Percentiles rank a stretch among this genome's conserved stretches.
Evolutionary conservation across 2,888 invertebrate genomes (phyloP).

Genomic region (Dynastes maya): DNA sequence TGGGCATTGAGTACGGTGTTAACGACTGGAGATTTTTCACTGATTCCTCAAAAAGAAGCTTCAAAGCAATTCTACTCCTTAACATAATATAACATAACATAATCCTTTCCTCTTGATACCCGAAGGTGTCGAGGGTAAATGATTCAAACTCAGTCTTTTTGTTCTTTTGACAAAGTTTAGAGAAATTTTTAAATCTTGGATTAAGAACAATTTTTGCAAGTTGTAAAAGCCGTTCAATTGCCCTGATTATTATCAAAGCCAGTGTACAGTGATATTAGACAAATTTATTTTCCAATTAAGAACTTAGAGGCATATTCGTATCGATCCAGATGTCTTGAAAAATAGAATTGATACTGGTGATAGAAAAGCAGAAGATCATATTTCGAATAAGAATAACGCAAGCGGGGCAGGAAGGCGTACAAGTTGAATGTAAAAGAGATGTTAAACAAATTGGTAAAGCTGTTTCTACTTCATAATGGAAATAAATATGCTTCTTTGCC

Average conservation of each 20-base stretch:
- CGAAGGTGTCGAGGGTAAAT: too few species aligned
- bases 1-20: too few species aligned
- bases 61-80: too few species aligned
- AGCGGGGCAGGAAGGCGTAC: conserved; percentile 67
- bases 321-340: conserved; percentile 60
- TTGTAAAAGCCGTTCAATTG: conserved; percentile 70
- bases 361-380: conserved; percentile 21
- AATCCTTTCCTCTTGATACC: too few species aligned
- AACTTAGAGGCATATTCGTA: conserved; percentile 61
- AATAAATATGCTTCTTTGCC: too few species aligned
- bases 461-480: conserved; percentile 59
- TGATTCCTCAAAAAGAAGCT: too few species aligned
- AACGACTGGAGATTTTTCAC: too few species aligned
- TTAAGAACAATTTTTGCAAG: conserved; percentile 72
- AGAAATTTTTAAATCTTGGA: conserved; percentile 51
- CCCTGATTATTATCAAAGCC: conserved; percentile 74
- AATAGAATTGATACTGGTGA: conserved; percentile 33
- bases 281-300: conserved; percentile 71
- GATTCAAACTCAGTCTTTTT: too few species aligned
- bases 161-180: too few species aligned
- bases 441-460: conserved; percentile 73
- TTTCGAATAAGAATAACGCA: conserved; percentile 26
- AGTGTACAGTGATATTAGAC: conserved; percentile 63
- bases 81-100: too few species aligned
- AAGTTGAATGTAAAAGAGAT: conserved; percentile 71